Evolutionary conservation across 2,888 invertebrate species (phyloP), one percentile per base, ranked within the genome.

Genomic region (Chloroclysta siterata): DNA sequence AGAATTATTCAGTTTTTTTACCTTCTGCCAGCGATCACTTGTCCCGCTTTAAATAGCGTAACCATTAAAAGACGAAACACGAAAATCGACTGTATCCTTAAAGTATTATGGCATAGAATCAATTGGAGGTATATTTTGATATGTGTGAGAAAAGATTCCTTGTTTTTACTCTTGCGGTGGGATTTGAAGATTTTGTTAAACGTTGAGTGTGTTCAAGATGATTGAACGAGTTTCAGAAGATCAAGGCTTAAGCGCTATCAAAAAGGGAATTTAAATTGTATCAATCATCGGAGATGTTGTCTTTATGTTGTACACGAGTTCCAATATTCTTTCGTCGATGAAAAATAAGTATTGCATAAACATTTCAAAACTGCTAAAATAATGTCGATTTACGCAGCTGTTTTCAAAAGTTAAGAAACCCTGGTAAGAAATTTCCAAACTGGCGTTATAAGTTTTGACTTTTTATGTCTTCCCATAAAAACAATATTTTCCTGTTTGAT

Each of bases 1-100:
- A 78, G 85, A 89, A 89, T 88, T 87, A 88, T 89, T 86, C 86
- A 83, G 46, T 84, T 86, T 90, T 87, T 66, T 89, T 82, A 83
- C 82, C 83, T 80, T 80, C 75, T 76, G 77, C 48, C 82, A 81
- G 83, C 82, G 78, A 85, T 81, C 77, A 69, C 71, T 72, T 68
- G 69, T 73, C 72, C 74, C 70, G 69, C 70, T 69, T 71, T 65
- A 78, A 79, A 77, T 69, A 76, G 73, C 80, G 73, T 75, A 85
- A 79, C 76, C 62, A 72, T 76, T 76, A 72, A 52, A 47, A 48
- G 7, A 17, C 33, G 15, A 50, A 48, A 58, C 13, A 28, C 48
- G 6, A 66, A 64, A 42, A 42, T 62, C 51, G 33, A 53, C 64
- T 64, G 33, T 66, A 62, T 59, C 33, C n/a, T 10, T 5, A 33